Base-by-base conservation (phyloP, 2,113 vertebrate genomes). In the Aphyosemion australe region DNA sequence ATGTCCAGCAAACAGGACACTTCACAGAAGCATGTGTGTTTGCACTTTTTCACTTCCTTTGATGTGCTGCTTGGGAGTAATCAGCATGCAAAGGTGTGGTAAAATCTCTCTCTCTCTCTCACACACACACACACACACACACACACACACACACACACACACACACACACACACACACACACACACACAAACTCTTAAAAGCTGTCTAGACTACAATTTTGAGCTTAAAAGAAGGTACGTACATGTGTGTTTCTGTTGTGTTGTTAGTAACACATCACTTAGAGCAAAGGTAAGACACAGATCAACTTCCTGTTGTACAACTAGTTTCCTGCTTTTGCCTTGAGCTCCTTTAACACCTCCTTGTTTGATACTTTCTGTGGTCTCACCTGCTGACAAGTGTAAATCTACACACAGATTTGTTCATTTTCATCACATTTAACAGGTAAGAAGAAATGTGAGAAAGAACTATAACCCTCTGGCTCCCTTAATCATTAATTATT, bases 41-140 rank as follows among this genome's bases (percentile, higher is more conserved):
- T 76, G 85, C 71, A 72, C 41, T 71, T 72, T 74, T 78, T 68
- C 3, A 1, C 18, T 64, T 69, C 65, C 80, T 87, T 87, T 85
- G 80, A 89, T 77, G 77, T 78, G 53, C 54, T 55, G 71, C 58
- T 74, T 54, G 60, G 42, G 51, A 70, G 42, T 74, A 62, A 82
- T 80, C 65, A 46, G 19, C 72, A 61, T 31, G 51, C 54, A 64
- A 61, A 79, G 60, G 72, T 69, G 61, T 46, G 64, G 64, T 61
- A 61, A 31, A 4, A 48, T 50, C 58, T 37, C 34, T 58, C 65
- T 61, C 68, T 50, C 63, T 49, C n/a, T 47, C 39, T 60, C 56
- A 57, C 65, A 60, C 45, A 63, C 54, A 42, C 41, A 42, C 41
- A 13, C 41, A 42, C 12, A 42, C 41, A 42, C 10, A 42, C 12